Percentiles rank a stretch among this genome's conserved stretches.
These are phyloP conservation scores for Kryptopterus vitreolus DNA, from an alignment of 2,797 vertebrate genomes.

Conservation along the genomic window DNA sequence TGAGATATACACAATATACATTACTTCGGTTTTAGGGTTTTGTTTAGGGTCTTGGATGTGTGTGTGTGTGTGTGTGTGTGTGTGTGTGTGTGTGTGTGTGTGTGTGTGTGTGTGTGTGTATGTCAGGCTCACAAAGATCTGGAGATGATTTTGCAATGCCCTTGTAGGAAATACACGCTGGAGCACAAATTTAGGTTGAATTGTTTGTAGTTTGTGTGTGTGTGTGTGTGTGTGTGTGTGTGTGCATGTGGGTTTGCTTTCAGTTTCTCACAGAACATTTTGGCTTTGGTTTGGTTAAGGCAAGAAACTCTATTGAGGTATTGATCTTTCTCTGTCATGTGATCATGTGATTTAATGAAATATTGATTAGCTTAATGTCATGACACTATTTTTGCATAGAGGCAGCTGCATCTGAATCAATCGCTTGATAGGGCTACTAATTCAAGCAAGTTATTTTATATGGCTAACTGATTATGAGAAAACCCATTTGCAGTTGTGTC, in stretches of 20 bases:
- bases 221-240: neutral
- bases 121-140: neutral
- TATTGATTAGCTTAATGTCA: slow-evolving; percentile 25
- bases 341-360: slow-evolving; percentile 37
- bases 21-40: slow-evolving; percentile 11
- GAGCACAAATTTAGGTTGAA: slow-evolving; percentile 1
- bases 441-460: too few relatives aligned
- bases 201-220: neutral
- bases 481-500: too few relatives aligned
- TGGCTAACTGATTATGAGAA: too few relatives aligned
- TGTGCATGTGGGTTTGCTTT: neutral
- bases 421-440: too few relatives aligned
- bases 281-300: neutral
- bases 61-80: neutral
- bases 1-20: neutral
- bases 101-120: slow-evolving; percentile 10
- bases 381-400: neutral
- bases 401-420: too few relatives aligned
- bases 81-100: slow-evolving; percentile 19
- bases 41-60: too few relatives aligned
- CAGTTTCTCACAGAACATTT: neutral
- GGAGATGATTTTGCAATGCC: slow-evolving; percentile 17
- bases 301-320: slow-evolving; percentile 11
- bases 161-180: neutral
- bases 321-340: slow-evolving; percentile 17